Conservation (phyloP, 2,888 invertebrate genomes). For the Chorisops tibialis region DNA sequence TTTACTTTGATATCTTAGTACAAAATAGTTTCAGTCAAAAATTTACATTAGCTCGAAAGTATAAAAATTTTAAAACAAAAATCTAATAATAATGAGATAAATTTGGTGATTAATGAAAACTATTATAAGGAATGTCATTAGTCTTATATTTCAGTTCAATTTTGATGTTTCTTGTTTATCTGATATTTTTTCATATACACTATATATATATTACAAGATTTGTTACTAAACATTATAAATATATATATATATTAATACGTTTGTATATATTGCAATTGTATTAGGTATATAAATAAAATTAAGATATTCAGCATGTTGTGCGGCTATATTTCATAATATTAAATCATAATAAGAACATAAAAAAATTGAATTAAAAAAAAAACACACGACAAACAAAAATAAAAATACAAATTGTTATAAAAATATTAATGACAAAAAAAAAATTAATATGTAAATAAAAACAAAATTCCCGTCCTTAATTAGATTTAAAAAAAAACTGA, state of each 20-base stretch:
- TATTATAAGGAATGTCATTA: slow-evolving; percentile 8
- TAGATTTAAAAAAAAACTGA: slow-evolving; percentile 7
- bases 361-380: neutral
- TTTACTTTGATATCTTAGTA: no score
- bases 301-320: neutral
- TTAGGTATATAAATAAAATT: neutral
- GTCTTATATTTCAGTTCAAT: neutral
- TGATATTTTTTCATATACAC: neutral
- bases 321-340: neutral
- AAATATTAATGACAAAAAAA: neutral
- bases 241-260: neutral
- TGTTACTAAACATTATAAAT: neutral
- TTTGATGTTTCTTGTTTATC: slow-evolving; percentile 7
- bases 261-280: slow-evolving; percentile 16
- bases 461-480: slow-evolving; percentile 23
- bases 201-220: no score
- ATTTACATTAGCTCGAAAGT: slow-evolving; percentile 11
- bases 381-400: neutral
- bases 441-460: slow-evolving; percentile 7
- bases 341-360: neutral
- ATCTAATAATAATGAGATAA: neutral
- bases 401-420: slow-evolving; percentile 6
- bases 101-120: no score
- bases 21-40: no score
- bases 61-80: slow-evolving; percentile 3